Conservation (phyloP, 2,888 invertebrate genomes). For the Oscheius sp. region DNA sequence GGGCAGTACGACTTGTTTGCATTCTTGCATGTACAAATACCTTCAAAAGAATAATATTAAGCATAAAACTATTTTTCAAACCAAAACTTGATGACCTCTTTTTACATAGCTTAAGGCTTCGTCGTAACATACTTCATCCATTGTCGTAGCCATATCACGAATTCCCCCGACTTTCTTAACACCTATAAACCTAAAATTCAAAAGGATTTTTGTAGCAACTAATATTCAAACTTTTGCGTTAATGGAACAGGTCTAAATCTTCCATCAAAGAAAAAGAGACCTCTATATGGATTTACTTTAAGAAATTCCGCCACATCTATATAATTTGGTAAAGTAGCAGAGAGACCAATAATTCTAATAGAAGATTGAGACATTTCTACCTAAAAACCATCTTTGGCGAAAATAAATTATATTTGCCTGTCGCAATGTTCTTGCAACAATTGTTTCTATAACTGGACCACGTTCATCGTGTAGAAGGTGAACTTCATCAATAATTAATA, state of each 20-base stretch:
- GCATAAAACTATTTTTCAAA: neutral
- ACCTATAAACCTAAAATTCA: constrained; percentile 61
- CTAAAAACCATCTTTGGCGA: constrained; percentile 54
- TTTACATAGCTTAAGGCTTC: constrained; percentile 86
- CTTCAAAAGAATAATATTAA: constrained; percentile 75
- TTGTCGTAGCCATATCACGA: constrained; percentile 41
- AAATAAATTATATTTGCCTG: constrained; percentile 75
- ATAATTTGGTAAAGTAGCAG: constrained; percentile 97
- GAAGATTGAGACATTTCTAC: constrained; percentile 77
- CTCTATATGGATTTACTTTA: constrained; percentile 85
- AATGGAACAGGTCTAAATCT: constrained; percentile 86
- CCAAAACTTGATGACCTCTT: constrained; percentile 84
- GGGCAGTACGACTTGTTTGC: constrained; percentile 89
- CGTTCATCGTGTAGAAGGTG: constrained; percentile 94
- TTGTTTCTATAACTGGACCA: constrained; percentile 94
- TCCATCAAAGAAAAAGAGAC: constrained; percentile 76
- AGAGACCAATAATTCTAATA: constrained; percentile 85
- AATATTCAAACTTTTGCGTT: constrained; percentile 51
- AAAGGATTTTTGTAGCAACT: neutral
- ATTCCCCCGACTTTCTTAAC: constrained; percentile 41
- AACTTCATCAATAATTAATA: constrained; percentile 95
- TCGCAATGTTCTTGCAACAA: constrained; percentile 92
- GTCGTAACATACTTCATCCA: constrained; percentile 80
- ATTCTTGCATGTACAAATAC: constrained; percentile 98
- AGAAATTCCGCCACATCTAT: constrained; percentile 92